These are phyloP conservation scores for Apostichopus leukothele DNA, from an alignment of 53 echinoderm and acorn worm genomes.

Conservation along the genomic window DNA sequence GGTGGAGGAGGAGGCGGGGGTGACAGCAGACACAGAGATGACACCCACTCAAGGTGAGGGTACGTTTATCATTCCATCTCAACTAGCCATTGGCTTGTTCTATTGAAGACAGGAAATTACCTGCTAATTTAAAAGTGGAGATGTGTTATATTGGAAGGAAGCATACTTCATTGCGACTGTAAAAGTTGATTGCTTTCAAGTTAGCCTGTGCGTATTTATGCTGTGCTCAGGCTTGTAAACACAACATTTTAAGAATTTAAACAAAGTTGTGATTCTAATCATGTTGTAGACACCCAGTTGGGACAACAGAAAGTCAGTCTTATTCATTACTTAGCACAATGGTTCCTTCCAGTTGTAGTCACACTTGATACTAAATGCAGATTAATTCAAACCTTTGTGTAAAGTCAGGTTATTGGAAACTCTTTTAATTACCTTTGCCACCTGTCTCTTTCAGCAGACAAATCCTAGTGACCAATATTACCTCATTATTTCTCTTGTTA, in stretches of 20 bases:
- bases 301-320: no score
- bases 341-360: no score
- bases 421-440: background rate
- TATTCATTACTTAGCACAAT: no score
- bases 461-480: background rate
- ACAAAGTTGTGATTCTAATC: no score
- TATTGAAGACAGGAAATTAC: background rate
- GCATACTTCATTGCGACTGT: background rate
- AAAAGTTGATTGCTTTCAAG: background rate
- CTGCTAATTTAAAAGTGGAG: no score
- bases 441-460: background rate
- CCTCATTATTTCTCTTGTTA: background rate
- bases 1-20: background rate
- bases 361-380: no score
- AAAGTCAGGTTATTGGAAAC: no score
- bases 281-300: no score
- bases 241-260: background rate
- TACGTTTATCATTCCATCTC: constrained; percentile 37
- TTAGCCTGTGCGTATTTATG: background rate
- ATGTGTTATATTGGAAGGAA: background rate
- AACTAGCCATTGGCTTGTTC: background rate
- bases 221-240: background rate
- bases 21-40: constrained; percentile 63
- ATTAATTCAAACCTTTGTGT: no score
- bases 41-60: constrained; percentile 64